These are phyloP conservation scores for Cephus pygmeus DNA, from an alignment of 2,888 invertebrate genomes.

Conservation along the genomic window DNA sequence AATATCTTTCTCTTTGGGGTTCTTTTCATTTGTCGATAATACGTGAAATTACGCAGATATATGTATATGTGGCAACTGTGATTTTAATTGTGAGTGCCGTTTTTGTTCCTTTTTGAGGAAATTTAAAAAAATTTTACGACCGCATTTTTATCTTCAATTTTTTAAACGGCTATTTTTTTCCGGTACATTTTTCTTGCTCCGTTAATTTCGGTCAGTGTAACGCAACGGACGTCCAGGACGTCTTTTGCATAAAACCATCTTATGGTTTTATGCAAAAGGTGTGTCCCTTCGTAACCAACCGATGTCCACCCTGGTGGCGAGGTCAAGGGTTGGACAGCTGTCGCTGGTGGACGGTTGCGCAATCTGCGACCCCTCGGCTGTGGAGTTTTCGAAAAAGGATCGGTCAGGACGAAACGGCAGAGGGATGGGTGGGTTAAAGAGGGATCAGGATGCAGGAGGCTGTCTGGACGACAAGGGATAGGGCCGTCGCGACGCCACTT, in stretches of 20 bases:
- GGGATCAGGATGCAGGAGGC: slow-evolving; percentile 6
- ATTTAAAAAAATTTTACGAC: no score
- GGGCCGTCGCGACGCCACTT: slow-evolving; percentile 30
- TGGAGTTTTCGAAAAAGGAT: no score
- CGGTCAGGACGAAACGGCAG: slow-evolving; percentile 1
- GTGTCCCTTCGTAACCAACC: slow-evolving; percentile 8
- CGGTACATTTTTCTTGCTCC: no score
- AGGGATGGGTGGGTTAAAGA: slow-evolving; percentile 1
- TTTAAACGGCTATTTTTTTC: no score
- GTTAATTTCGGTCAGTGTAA: neutral
- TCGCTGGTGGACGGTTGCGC: slow-evolving; percentile 61
- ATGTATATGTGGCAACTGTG: no score
- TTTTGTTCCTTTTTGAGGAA: no score
- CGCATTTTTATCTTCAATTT: no score
- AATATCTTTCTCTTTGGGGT: no score
- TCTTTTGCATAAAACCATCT: no score
- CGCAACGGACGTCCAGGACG: neutral
- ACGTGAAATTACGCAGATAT: no score
- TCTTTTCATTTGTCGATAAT: no score
- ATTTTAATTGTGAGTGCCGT: no score
- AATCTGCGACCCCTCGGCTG: slow-evolving; percentile 43
- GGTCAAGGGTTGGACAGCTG: slow-evolving; percentile 67
- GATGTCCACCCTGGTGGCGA: slow-evolving; percentile 19
- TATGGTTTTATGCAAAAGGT: slow-evolving; percentile 1
- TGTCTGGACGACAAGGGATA: neutral